phyloP scores from a whole-genome alignment of 2,888 invertebrate species.

The Abrostola triplasia region DNA sequence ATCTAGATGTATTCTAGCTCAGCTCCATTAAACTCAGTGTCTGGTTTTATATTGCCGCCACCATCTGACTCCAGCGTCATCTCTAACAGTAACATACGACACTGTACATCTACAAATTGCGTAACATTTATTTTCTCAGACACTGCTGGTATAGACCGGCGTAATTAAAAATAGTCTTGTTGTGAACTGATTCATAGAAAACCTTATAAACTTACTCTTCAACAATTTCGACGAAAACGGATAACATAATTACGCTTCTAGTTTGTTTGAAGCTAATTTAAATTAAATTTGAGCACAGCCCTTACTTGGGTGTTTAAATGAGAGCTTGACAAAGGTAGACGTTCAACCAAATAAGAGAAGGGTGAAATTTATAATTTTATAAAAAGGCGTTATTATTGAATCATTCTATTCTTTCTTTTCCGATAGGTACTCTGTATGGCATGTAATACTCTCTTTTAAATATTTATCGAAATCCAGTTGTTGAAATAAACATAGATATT shows the following conservation, averaged over 20 bases:
- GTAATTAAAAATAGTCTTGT: constrained; percentile 45
- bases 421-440: no score
- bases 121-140: constrained; percentile 28
- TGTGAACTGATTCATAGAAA: constrained; percentile 39
- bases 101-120: constrained; percentile 35
- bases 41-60: constrained; percentile 21
- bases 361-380: constrained; percentile 3
- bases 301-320: constrained; percentile 32
- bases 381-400: not conserved
- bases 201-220: constrained; percentile 19
- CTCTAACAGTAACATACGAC: constrained; percentile 42
- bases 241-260: constrained; percentile 38
- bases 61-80: constrained; percentile 28
- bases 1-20: constrained; percentile 25
- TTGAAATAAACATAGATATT: no score
- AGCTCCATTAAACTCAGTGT: constrained; percentile 19
- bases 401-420: no score
- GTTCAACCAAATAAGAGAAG: constrained; percentile 27
- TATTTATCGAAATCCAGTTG: no score
- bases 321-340: constrained; percentile 31
- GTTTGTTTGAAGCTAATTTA: constrained; percentile 42
- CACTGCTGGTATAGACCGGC: constrained; percentile 12
- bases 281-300: constrained; percentile 39
- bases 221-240: constrained; percentile 29
- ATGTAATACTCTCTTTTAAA: no score